Evolutionary conservation across 2,888 invertebrate species (phyloP).

Genomic region (Lagria hirta): DNA sequence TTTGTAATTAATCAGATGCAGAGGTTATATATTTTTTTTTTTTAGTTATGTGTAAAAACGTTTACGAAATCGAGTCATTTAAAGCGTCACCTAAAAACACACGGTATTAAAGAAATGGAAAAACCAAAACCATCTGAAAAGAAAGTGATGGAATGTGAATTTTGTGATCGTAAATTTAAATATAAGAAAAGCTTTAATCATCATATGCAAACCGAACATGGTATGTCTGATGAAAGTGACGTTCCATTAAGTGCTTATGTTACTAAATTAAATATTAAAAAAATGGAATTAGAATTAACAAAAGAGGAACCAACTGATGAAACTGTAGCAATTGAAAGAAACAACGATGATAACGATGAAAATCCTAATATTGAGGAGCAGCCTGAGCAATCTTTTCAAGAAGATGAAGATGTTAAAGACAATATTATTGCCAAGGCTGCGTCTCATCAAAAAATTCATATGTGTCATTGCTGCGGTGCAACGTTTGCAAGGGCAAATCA

Average conservation of each 20-base stretch:
- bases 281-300: not conserved
- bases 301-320: slow-evolving; percentile 6
- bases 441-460: slow-evolving; percentile 43
- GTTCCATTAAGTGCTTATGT: slow-evolving; percentile 31
- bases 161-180: slow-evolving; percentile 54
- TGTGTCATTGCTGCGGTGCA: slow-evolving; percentile 51
- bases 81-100: slow-evolving; percentile 44
- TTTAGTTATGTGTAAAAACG: slow-evolving; percentile 43
- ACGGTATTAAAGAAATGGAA: slow-evolving; percentile 38
- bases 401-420: slow-evolving; percentile 3
- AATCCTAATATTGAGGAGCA: not conserved
- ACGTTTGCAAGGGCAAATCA: slow-evolving; percentile 51
- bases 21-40: not conserved
- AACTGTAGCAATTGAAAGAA: not conserved
- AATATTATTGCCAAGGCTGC: slow-evolving; percentile 5
- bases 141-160: slow-evolving; percentile 52
- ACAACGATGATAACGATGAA: slow-evolving; percentile 5
- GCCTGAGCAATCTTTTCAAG: slow-evolving; percentile 2
- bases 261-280: slow-evolving; percentile 15
- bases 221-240: slow-evolving; percentile 50
- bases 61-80: slow-evolving; percentile 48
- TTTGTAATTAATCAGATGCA: not conserved
- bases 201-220: slow-evolving; percentile 53
- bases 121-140: slow-evolving; percentile 25
- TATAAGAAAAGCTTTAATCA: slow-evolving; percentile 53